phyloP scores from a whole-genome alignment of 2,888 invertebrate species.

The Cheilosia vernalis region DNA sequence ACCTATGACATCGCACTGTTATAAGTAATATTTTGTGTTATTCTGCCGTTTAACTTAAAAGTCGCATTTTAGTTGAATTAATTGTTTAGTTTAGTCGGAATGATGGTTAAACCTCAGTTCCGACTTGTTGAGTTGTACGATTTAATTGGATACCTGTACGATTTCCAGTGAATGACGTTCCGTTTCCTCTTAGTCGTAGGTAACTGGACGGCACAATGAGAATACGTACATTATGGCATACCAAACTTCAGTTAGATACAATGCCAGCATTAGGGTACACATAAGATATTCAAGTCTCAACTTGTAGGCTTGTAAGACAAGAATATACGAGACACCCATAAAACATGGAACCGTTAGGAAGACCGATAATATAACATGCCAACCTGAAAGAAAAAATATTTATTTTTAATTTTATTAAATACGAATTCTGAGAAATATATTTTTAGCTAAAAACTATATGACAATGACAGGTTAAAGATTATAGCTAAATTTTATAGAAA shows the following conservation, averaged over 20 bases:
- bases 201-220: constrained; percentile 86
- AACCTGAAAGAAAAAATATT: constrained; percentile 85
- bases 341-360: constrained; percentile 92
- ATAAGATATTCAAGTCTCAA: constrained; percentile 94
- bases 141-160: constrained; percentile 35
- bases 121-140: constrained; percentile 40
- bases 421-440: background rate
- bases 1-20: background rate
- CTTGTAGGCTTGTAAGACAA: constrained; percentile 95
- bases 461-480: no score
- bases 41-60: constrained; percentile 31
- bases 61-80: constrained; percentile 8
- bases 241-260: constrained; percentile 87
- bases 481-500: no score
- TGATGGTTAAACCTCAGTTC: constrained; percentile 25
- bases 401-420: background rate
- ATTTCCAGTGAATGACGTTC: constrained; percentile 32
- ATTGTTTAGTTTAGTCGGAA: background rate
- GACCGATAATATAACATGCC: constrained; percentile 92
- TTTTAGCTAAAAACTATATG: no score
- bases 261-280: constrained; percentile 92
- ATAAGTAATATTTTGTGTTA: background rate
- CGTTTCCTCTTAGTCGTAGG: constrained; percentile 81
- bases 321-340: constrained; percentile 92
- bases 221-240: constrained; percentile 88